A percentile compares a stretch with the other conserved stretches of the same genome.
phyloP scores from a whole-genome alignment of 2,888 invertebrate species.

The Euspilapteryx auroguttella region DNA sequence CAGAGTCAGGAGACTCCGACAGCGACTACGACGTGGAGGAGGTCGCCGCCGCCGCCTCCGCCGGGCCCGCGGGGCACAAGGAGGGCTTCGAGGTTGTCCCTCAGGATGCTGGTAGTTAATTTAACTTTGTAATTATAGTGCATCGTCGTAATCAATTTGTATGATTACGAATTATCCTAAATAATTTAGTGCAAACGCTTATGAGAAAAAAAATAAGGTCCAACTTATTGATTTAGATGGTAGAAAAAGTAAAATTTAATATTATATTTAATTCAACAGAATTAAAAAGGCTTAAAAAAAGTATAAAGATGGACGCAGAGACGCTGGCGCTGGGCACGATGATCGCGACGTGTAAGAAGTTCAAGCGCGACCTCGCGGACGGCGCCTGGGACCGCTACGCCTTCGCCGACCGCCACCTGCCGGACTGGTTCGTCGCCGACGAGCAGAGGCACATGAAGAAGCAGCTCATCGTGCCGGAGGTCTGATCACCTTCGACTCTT shows the following conservation, averaged over 20 bases:
- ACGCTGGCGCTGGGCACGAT: conserved; percentile 92
- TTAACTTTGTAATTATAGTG: not conserved
- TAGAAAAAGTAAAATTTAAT: no score
- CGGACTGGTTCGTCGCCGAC: conserved; percentile 95
- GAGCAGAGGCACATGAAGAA: conserved; percentile 89
- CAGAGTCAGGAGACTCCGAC: conserved; percentile 38
- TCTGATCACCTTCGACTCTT: conserved; percentile 16
- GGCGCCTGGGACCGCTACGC: conserved; percentile 92
- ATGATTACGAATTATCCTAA: no score
- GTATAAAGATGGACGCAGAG: conserved; percentile 77
- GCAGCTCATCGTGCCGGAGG: conserved; percentile 82
- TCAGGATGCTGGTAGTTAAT: conserved; percentile 50
- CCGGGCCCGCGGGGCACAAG: conserved; percentile 12
- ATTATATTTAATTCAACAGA: no score
- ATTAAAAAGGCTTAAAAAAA: conserved; percentile 52
- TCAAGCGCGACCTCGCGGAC: conserved; percentile 87
- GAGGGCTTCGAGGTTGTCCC: conserved; percentile 70
- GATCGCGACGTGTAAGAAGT: conserved; percentile 88
- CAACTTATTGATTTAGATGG: no score
- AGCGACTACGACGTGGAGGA: conserved; percentile 54
- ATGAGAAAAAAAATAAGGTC: no score
- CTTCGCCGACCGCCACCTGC: conserved; percentile 88
- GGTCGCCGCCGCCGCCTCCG: conserved; percentile 17
- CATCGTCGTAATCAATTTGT: no score
- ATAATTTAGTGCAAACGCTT: no score